These are phyloP conservation scores for Amblyopsis hoosieri DNA, from an alignment of 2,797 vertebrate species.

Conservation along the genomic window DNA sequence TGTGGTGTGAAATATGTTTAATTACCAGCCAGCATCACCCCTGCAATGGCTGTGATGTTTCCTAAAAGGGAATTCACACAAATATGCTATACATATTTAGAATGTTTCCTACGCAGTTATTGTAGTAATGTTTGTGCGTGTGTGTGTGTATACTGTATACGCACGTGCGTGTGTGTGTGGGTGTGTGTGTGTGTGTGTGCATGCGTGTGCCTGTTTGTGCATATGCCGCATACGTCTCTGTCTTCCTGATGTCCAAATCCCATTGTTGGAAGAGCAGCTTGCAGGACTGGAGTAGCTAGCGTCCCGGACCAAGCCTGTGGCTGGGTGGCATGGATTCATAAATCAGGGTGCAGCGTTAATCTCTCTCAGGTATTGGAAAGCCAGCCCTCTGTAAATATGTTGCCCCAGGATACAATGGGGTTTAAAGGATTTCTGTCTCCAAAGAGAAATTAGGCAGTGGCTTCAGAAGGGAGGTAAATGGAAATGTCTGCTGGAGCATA, in stretches of 20 bases:
- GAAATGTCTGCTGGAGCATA: constrained; percentile 94
- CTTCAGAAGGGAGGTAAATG: constrained; percentile 95
- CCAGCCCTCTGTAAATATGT: constrained; percentile 98
- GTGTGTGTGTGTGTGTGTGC: constrained; percentile 2
- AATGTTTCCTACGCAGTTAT: constrained; percentile 25
- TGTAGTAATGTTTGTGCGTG: constrained; percentile 17
- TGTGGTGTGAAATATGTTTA: constrained; percentile 2
- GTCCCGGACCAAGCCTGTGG: constrained; percentile 71
- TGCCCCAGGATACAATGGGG: constrained; percentile 93
- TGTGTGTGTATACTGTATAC: background rate
- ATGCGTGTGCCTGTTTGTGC: constrained; percentile 22
- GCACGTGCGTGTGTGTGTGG: constrained; percentile 14
- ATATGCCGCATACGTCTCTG: constrained; percentile 1
- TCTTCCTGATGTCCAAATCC: constrained; percentile 64
- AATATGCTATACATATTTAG: constrained; percentile 41
- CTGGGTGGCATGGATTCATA: constrained; percentile 95
- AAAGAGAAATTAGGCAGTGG: constrained; percentile 93
- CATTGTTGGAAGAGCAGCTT: constrained; percentile 66
- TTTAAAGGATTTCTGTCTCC: constrained; percentile 99
- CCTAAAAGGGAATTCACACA: constrained; percentile 20
- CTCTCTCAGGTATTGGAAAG: constrained; percentile 93
- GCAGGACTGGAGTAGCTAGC: constrained; percentile 57
- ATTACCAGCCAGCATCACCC: constrained; percentile 9
- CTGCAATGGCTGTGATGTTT: constrained; percentile 16
- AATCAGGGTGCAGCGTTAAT: constrained; percentile 95